phyloP scores from a whole-genome alignment of 2,113 vertebrate genomes.

The Rhinolophus ferrumequinum region DNA sequence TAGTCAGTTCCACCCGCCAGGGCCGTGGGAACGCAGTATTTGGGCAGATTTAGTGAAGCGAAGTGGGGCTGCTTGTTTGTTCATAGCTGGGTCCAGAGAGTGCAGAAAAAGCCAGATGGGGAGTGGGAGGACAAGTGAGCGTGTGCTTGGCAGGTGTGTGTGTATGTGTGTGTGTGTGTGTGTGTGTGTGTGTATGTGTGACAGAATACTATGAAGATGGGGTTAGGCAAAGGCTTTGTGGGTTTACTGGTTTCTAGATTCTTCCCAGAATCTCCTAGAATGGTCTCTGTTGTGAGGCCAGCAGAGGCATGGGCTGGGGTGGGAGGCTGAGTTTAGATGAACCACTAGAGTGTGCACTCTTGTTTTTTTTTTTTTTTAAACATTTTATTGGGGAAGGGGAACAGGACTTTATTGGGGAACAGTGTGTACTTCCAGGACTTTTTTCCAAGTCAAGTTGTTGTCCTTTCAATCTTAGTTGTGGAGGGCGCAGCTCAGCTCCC shows the following conservation, averaged over 20 bases:
- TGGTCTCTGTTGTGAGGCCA: neutral
- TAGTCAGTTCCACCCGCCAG: neutral
- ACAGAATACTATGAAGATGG: neutral
- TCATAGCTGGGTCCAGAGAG: neutral
- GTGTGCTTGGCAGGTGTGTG: neutral
- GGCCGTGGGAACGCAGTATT: neutral
- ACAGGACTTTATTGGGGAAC: too few species aligned
- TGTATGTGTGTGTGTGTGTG: neutral
- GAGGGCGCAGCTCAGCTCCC: too few species aligned
- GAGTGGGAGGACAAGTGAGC: neutral
- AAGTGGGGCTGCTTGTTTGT: neutral
- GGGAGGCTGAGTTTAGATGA: neutral
- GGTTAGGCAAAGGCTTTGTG: neutral
- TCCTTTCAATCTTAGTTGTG: too few species aligned
- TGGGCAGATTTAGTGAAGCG: neutral
- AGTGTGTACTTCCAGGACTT: too few species aligned
- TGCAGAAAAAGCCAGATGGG: accelerated
- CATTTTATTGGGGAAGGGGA: too few species aligned
- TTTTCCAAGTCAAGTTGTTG: too few species aligned
- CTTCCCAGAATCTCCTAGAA: neutral
- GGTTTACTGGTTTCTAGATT: neutral
- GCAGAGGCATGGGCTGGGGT: neutral
- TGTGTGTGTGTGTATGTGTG: neutral
- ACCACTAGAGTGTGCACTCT: neutral
- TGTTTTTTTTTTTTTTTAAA: too few species aligned